Percentiles rank a stretch among this genome's conserved stretches.
These are phyloP conservation scores for Sigmodon hispidus DNA, from an alignment of 2,113 vertebrate genomes.

Conservation along the genomic window DNA sequence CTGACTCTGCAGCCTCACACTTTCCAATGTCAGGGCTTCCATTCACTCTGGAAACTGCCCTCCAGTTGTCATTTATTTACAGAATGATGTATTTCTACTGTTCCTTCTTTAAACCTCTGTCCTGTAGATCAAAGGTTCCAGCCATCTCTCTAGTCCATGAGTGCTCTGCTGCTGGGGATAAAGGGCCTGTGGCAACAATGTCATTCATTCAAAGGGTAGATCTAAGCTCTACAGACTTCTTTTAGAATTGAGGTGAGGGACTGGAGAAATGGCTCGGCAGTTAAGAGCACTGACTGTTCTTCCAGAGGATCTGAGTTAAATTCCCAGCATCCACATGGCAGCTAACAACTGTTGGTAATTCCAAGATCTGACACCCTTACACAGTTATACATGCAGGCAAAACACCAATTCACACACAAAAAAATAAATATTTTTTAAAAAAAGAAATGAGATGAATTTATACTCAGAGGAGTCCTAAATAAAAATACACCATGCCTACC, in stretches of 20 bases:
- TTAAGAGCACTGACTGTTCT: too few species aligned
- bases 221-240: conserved; percentile 47
- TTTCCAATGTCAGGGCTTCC: background rate
- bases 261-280: too few species aligned
- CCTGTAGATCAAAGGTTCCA: background rate
- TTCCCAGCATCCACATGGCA: too few species aligned
- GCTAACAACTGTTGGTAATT: too few species aligned
- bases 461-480: conserved; percentile 49
- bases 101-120: conserved; percentile 26
- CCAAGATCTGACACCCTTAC: too few species aligned
- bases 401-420: too few species aligned
- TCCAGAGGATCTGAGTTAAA: too few species aligned
- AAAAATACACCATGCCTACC: conserved; percentile 47
- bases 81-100: conserved; percentile 37
- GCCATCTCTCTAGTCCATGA: background rate
- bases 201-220: conserved; percentile 50
- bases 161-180: conserved; percentile 21
- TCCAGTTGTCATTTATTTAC: background rate
- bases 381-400: too few species aligned
- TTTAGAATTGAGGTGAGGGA: conserved; percentile 64
- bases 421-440: too few species aligned
- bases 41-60: background rate
- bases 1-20: background rate
- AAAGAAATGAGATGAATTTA: conserved; percentile 54
- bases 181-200: background rate